Conservation (phyloP, 1,140 invertebrate species). For the Rhagoletis zephyria region DNA sequence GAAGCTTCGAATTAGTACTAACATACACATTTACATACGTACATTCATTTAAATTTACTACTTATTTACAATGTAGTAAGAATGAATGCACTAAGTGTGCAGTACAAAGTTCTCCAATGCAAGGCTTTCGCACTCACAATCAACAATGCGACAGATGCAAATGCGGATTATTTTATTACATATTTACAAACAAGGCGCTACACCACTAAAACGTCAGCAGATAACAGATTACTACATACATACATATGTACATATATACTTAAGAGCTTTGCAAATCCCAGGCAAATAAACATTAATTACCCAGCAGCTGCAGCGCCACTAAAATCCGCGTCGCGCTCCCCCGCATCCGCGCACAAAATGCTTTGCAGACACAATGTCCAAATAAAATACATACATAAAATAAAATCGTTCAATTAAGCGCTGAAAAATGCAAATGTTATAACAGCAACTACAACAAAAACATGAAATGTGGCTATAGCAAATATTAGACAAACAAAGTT, state of each 20-base stretch:
- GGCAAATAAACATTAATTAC: background rate
- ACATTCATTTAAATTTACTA: too few species aligned
- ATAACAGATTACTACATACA: background rate
- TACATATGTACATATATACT: background rate
- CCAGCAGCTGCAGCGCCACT: background rate
- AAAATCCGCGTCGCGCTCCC: background rate
- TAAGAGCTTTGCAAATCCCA: background rate
- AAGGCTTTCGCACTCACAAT: background rate
- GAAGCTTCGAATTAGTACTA: background rate
- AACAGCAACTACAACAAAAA: background rate
- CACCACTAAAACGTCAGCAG: background rate
- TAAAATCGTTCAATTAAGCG: background rate
- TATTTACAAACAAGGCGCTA: background rate
- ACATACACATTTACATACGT: too few species aligned
- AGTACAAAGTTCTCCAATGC: background rate
- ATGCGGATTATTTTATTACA: background rate
- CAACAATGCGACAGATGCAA: background rate
- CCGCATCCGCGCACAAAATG: too few species aligned
- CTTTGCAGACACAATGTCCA: too few species aligned
- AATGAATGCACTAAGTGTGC: too few species aligned
- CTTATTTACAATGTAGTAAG: too few species aligned
- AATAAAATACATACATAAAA: background rate
- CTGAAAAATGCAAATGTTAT: background rate
- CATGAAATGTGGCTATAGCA: too few species aligned
- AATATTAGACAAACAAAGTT: background rate